Evolutionary conservation across 2,113 vertebrate genomes (phyloP).

Genomic region (Nicator chloris): DNA sequence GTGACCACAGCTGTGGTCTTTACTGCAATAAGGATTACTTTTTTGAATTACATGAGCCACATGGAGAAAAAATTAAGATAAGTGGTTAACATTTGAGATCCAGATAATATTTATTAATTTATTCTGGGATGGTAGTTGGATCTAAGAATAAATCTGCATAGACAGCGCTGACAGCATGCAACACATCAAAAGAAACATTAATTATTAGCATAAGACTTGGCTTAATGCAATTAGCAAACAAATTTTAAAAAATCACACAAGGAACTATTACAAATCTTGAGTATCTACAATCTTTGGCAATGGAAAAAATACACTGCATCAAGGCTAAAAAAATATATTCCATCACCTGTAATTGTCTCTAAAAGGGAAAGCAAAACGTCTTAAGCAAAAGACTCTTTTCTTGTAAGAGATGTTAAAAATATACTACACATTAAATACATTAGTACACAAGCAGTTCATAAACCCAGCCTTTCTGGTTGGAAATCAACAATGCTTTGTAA

Average conservation of each 20-base stretch:
- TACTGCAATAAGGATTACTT: neutral
- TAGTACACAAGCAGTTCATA: neutral
- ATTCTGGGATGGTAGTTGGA: neutral
- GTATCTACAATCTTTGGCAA: neutral
- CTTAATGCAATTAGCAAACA: neutral
- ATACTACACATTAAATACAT: neutral
- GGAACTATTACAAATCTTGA: neutral
- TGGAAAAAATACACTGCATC: neutral
- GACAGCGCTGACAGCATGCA: neutral
- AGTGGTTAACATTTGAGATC: neutral
- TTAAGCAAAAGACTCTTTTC: neutral
- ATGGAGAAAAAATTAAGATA: neutral
- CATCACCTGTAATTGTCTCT: neutral
- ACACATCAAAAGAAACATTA: neutral
- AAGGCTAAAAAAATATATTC: neutral
- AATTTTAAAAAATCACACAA: neutral
- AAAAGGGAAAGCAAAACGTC: neutral
- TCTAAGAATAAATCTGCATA: neutral
- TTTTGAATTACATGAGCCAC: neutral
- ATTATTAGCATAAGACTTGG: neutral
- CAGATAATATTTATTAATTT: neutral
- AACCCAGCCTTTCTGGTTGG: neutral
- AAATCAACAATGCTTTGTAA: neutral
- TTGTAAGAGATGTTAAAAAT: neutral
- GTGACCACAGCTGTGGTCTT: neutral